Evolutionary conservation across 1,140 invertebrate species (phyloP), one percentile per base, ranked within the genome.

Genomic region (Luehdorfia chinensis): DNA sequence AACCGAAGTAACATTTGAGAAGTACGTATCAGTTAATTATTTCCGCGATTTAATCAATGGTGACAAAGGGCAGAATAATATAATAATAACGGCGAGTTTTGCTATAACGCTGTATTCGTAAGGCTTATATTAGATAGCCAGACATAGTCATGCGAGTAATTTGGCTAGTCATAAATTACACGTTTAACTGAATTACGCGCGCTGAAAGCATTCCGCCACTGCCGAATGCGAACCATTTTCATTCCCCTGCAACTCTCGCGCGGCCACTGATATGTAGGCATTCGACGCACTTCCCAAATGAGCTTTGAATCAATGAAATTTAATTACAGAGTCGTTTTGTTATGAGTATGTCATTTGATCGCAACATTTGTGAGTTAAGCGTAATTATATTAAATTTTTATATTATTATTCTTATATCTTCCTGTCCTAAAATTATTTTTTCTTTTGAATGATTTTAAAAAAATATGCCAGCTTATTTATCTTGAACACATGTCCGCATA

Each of bases 171-270:
- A 78, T 85, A 85, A 80, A 85, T 85, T 81, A 85, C 72, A 70
- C 72, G 77, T 81, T 84, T 78, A 84, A 85, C 79, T 85, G 76
- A 81, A 85, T 85, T 85, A 85, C 75, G 68, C 61, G 68, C 68
- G 71, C 66, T 77, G 73, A 84, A 84, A 81, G 77, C 81, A 84
- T 85, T 81, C 75, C 81, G 57, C 58, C 63, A 59, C 58, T 63
- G 56, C 59, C 67, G 64, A 71, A 73, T 70, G 63, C 57, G 62
- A 50, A 58, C 64, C 67, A 67, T 70, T 75, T 62, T 59, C 75
- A 68, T 74, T 64, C 53, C 55, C 61, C 44, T 48, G 63, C 62
- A 74, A 58, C 66, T 69, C 60, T 50, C 62, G 58, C 55, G 47
- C 58, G 55, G 50, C 66, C 64, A 58, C 70, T 65, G 66, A 72